Conservation (phyloP, 2,888 invertebrate genomes). For the Drosophila silvestris region DNA sequence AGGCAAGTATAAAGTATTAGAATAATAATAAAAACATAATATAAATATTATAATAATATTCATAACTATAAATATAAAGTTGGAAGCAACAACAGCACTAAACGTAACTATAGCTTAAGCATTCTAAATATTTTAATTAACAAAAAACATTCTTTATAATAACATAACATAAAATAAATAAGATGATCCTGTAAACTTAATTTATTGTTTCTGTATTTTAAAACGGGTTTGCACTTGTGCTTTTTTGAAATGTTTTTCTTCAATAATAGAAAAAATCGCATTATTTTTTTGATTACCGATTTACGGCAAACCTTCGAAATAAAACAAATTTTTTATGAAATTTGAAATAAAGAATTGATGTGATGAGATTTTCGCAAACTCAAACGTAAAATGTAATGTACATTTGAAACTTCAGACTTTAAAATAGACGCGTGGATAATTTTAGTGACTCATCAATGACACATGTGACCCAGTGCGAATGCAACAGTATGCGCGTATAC, state of each 20-base stretch:
- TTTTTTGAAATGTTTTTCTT: neutral
- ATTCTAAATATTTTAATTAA: neutral
- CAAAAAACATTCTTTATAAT: neutral
- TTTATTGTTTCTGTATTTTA: neutral
- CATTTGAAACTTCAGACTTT: neutral
- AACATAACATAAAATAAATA: neutral
- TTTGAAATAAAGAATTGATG: neutral
- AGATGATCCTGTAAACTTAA: neutral
- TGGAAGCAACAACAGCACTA: neutral
- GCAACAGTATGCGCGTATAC: constrained; percentile 23
- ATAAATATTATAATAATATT: neutral
- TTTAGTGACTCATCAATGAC: constrained; percentile 70
- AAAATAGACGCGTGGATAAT: constrained; percentile 17
- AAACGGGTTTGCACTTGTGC: neutral
- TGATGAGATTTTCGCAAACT: constrained; percentile 8
- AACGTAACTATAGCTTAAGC: neutral
- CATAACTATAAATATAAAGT: neutral
- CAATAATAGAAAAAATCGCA: neutral
- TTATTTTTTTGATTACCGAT: neutral
- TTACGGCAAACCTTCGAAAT: neutral
- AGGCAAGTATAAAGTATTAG: neutral
- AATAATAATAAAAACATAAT: neutral
- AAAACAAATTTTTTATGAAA: neutral
- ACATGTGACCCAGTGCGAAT: constrained; percentile 66
- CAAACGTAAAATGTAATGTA: constrained; percentile 38